Evolutionary conservation across 1,140 invertebrate genomes (phyloP).

Genomic region (Chionoecetes opilio): DNA sequence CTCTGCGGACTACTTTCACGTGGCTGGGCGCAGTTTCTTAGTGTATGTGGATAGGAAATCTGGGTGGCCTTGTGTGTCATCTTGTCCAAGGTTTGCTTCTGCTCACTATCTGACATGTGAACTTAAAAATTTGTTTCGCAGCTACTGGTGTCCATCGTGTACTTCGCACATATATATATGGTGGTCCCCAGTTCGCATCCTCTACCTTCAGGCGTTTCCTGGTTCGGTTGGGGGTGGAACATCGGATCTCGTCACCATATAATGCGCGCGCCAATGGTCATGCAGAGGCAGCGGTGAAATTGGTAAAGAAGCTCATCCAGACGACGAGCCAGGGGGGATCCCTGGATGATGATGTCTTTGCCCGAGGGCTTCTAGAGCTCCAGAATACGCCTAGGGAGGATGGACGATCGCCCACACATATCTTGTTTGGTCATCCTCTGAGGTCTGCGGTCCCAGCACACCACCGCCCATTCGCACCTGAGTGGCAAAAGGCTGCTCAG

Average conservation of each 20-base stretch:
- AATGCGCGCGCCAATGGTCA: too few relatives aligned
- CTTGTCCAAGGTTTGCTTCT: background rate
- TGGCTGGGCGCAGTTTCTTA: background rate
- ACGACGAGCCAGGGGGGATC: background rate
- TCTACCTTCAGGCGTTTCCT: conserved; percentile 50
- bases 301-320: conserved; percentile 39
- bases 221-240: conserved; percentile 46
- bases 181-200: conserved; percentile 59
- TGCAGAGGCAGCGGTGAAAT: too few relatives aligned
- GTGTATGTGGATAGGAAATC: background rate
- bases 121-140: conserved; percentile 21
- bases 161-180: conserved; percentile 8
- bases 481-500: conserved; percentile 64
- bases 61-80: conserved; percentile 31
- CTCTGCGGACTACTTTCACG: conserved; percentile 34
- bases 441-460: conserved; percentile 65
- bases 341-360: conserved; percentile 31
- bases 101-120: background rate
- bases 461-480: conserved; percentile 69
- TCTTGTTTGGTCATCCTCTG: conserved; percentile 69
- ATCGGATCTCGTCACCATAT: conserved; percentile 22
- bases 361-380: conserved; percentile 50
- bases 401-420: conserved; percentile 73
- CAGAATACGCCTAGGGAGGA: conserved; percentile 47
- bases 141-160: conserved; percentile 9